Evolutionary conservation across 2,113 vertebrate genomes (phyloP).

Genomic region (Catharus minimus): DNA sequence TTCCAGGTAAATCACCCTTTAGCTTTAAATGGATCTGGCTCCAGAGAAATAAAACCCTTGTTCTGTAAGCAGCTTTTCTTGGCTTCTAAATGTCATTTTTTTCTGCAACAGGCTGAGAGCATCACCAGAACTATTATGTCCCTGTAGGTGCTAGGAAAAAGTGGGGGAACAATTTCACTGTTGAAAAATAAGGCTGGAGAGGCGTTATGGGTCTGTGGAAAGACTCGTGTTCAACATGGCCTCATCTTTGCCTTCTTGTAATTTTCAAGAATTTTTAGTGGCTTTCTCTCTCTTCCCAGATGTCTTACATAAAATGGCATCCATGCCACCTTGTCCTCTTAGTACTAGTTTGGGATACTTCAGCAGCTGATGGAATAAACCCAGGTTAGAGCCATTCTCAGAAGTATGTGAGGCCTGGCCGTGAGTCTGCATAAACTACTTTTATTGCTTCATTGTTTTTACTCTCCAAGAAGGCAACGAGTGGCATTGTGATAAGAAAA

Average conservation of each 20-base stretch:
- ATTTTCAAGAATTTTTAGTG: background rate
- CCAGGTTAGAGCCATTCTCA: conserved; percentile 27
- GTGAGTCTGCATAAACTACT: conserved; percentile 70
- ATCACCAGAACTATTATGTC: background rate
- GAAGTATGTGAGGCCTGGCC: conserved; percentile 44
- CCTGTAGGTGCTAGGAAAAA: background rate
- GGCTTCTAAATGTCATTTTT: background rate
- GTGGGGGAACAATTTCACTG: background rate
- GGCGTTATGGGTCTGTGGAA: background rate
- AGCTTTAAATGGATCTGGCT: conserved; percentile 1
- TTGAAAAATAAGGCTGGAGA: background rate
- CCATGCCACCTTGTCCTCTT: conserved; percentile 52
- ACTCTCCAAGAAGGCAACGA: conserved; percentile 72
- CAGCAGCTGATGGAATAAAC: conserved; percentile 74
- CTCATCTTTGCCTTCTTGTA: background rate
- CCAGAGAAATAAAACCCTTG: background rate
- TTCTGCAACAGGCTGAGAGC: background rate
- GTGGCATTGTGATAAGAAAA: conserved; percentile 78
- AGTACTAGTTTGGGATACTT: conserved; percentile 68
- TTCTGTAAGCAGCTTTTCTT: background rate
- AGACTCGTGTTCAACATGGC: background rate
- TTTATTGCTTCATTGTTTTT: conserved; percentile 76
- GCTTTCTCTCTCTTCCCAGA: background rate
- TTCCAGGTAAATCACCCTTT: conserved; percentile 31
- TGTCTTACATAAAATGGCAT: background rate